Evolutionary conservation across 2,888 invertebrate species (phyloP), one percentile per base, ranked within the genome.

Genomic region (Alviniconcha strummeri): DNA sequence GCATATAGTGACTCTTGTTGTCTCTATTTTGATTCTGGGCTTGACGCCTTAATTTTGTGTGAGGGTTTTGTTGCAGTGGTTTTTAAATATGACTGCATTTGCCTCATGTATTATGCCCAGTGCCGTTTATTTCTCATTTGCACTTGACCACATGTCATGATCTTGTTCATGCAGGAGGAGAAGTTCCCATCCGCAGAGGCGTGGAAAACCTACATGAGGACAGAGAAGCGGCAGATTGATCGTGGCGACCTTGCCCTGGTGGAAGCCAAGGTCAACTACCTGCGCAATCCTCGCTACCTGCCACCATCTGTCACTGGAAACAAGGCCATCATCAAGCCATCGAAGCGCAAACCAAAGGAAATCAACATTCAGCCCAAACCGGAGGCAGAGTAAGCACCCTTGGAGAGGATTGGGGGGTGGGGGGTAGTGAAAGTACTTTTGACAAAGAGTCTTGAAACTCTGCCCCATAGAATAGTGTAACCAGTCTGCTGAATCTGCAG

Each of bases 171-270:
- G 36, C 17, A 78, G 78, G 64, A 85, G 84, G 80, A 72, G 9
- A 78, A 76, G 13, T 88, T 87, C 82, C 84, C 83, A 9, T 77
- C 83, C 52, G 72, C 77, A n/a, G 72, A 83, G 84, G 89, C 89
- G 5, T 94, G 93, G 93, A 92, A 92, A 85, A 87, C 90, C 11
- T 92, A 92, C 84, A 85, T 92, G 87, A 89, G 85, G 79, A 89
- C 91, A 79, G 91, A 91, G 19, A 89, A 90, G 83, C 83, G 93
- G 76, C 90, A 92, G 81, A 82, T 83, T 17, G 91, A 91, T 60
- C 86, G 92, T 69, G 85, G 84, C 4, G 90, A 89, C 75, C 85
- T 94, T 56, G 90, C 90, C 60, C 89, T 89, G 75, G 86, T 93
- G 54, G 89, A 93, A 71, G 89, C 90, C n/a, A 90, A 90, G 80